Percentiles rank a stretch among this genome's conserved stretches.
These are phyloP conservation scores for Muscicapa comitata DNA, from an alignment of 2,797 vertebrate genomes.

Conservation along the genomic window DNA sequence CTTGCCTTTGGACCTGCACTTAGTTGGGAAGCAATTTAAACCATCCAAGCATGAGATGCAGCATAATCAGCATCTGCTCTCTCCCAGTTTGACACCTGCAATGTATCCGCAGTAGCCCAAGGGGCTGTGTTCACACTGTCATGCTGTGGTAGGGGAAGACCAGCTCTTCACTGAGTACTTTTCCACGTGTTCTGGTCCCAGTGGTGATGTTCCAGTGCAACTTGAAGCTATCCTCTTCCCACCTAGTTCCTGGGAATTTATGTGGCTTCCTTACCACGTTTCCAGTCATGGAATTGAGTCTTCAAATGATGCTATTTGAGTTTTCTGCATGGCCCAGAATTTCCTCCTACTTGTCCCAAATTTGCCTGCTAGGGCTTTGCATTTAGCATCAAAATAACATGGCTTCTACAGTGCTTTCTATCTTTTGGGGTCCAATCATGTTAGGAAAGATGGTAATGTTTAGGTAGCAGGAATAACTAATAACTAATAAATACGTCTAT, in stretches of 20 bases:
- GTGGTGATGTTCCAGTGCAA: neutral
- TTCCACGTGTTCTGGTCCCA: neutral
- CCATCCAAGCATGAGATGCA: neutral
- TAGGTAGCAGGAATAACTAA: neutral
- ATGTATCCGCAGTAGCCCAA: neutral
- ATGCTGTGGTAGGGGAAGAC: neutral
- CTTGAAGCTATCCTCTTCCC: neutral
- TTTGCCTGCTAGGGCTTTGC: neutral
- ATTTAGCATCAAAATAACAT: neutral
- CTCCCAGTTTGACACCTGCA: slow-evolving; percentile 1
- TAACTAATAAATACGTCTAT: neutral
- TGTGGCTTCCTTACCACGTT: neutral
- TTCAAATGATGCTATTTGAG: neutral
- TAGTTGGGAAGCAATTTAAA: slow-evolving; percentile 16
- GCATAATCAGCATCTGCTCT: neutral
- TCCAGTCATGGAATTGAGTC: neutral
- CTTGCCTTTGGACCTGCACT: slow-evolving; percentile 6
- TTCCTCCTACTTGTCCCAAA: neutral
- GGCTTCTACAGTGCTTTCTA: neutral
- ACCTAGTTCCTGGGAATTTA: neutral
- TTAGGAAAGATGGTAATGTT: neutral
- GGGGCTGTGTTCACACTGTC: neutral
- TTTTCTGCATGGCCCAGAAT: neutral
- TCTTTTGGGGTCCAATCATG: neutral
- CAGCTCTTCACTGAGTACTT: neutral